Evolutionary conservation across 23 tunicate species (phyloP).

Genomic region (Halocynthia roretzi): DNA sequence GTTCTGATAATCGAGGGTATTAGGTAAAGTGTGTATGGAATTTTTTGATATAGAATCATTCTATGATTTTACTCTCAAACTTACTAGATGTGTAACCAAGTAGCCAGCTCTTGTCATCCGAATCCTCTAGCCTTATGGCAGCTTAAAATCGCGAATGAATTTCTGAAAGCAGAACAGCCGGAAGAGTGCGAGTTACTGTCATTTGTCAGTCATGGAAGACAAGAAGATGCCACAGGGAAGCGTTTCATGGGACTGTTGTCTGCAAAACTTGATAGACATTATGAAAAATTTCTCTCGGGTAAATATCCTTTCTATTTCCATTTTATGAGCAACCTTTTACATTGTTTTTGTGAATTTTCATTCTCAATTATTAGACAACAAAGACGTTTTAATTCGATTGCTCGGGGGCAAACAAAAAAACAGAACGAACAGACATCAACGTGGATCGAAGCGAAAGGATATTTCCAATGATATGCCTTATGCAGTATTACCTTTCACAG

Average conservation of each 20-base stretch:
- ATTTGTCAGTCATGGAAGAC: background rate
- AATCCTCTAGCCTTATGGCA: slow-evolving; percentile 23
- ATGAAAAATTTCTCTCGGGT: slow-evolving; percentile 10
- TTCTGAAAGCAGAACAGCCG: background rate
- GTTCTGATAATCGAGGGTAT: too few species aligned
- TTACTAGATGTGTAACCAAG: slow-evolving; percentile 3
- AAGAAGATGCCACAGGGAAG: background rate
- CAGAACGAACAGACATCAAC: background rate
- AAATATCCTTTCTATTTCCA: background rate
- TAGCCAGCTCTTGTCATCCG: background rate
- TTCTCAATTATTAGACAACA: background rate
- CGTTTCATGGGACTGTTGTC: slow-evolving; percentile 4
- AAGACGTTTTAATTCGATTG: background rate
- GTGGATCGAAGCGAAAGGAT: slow-evolving; percentile 5
- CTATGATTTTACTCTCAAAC: too few species aligned
- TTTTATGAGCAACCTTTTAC: too few species aligned
- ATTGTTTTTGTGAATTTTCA: background rate
- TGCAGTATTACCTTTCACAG: background rate
- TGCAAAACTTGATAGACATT: slow-evolving; percentile 7
- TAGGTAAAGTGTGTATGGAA: too few species aligned
- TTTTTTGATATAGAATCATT: too few species aligned
- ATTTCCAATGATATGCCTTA: background rate
- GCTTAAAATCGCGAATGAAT: slow-evolving; percentile 9
- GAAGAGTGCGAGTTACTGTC: too few species aligned
- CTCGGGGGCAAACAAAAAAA: background rate